Evolutionary conservation across 2,888 invertebrate genomes (phyloP).

Genomic region (Meghimatium bilineatum): DNA sequence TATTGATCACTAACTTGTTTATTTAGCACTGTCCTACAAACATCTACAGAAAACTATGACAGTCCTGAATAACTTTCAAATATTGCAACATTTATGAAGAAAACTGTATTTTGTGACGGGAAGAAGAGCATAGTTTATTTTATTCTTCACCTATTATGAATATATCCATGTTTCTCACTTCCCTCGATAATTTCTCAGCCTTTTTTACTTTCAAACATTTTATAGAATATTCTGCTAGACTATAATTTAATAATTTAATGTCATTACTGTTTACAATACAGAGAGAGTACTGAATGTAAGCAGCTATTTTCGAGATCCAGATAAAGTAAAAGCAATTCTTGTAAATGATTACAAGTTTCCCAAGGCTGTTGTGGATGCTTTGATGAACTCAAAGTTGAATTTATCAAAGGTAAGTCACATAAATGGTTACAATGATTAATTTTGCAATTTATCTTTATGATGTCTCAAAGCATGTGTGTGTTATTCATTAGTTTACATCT

Average conservation of each 20-base stretch:
- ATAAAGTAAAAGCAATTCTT: slow-evolving; percentile 58
- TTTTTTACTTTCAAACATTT: background rate
- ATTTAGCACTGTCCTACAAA: too few species aligned
- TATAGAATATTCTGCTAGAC: background rate
- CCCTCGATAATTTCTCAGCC: background rate
- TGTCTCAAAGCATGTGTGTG: too few species aligned
- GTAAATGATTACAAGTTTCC: slow-evolving; percentile 59
- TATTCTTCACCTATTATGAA: too few species aligned
- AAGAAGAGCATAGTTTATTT: too few species aligned
- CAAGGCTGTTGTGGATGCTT: slow-evolving; percentile 55
- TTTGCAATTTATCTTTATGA: background rate
- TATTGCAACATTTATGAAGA: too few species aligned
- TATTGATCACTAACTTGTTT: too few species aligned
- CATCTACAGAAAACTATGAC: too few species aligned
- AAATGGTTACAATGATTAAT: background rate
- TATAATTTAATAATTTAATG: too few species aligned
- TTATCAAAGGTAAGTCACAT: slow-evolving; percentile 57
- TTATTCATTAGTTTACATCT: too few species aligned
- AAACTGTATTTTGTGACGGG: too few species aligned
- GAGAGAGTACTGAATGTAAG: slow-evolving; percentile 57
- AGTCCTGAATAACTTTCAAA: too few species aligned
- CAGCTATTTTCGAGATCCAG: slow-evolving; percentile 63
- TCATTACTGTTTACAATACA: slow-evolving; percentile 48
- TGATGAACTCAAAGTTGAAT: slow-evolving; percentile 65
- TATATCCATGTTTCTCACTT: background rate